Conservation (phyloP, 1,140 invertebrate genomes). For the Aporrectodea caliginosa region DNA sequence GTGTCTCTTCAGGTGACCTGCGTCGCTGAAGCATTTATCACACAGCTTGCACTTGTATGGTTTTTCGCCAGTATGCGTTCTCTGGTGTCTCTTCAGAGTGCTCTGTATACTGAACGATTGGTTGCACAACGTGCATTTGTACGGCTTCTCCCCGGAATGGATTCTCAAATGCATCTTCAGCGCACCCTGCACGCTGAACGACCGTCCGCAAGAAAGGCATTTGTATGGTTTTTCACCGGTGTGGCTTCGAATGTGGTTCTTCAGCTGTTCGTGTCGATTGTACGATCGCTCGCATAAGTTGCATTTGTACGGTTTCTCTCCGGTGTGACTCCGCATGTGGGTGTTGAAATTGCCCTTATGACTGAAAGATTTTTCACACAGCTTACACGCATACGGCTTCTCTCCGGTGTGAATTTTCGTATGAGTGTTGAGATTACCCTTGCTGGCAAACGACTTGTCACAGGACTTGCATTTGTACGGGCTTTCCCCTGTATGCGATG, state of each 20-base stretch:
- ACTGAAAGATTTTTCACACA: conserved; percentile 87
- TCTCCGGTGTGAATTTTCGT: conserved; percentile 76
- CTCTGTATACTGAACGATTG: conserved; percentile 26
- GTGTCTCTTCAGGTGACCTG: conserved; percentile 76
- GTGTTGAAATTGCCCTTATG: conserved; percentile 92
- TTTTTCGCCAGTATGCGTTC: conserved; percentile 35
- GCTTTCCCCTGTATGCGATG: conserved; percentile 37
- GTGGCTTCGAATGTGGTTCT: conserved; percentile 37
- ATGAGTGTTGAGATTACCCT: conserved; percentile 76
- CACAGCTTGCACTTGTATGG: conserved; percentile 47
- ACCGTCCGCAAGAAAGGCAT: conserved; percentile 87
- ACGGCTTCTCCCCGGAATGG: conserved; percentile 36
- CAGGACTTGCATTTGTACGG: conserved; percentile 47
- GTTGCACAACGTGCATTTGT: conserved; percentile 34
- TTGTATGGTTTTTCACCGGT: conserved; percentile 41
- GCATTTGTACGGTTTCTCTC: conserved; percentile 77
- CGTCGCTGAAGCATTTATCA: conserved; percentile 52
- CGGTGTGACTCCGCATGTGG: conserved; percentile 88
- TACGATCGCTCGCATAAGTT: conserved; percentile 68
- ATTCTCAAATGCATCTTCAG: conserved; percentile 33
- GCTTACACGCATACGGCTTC: conserved; percentile 56
- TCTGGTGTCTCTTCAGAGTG: background rate
- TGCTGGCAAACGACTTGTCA: conserved; percentile 52
- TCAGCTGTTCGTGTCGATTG: conserved; percentile 49
- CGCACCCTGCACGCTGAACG: conserved; percentile 85